Percentiles rank a stretch among this genome's conserved stretches.
These are phyloP conservation scores for Ennomos erosarius DNA, from an alignment of 2,888 invertebrate genomes.

Conservation along the genomic window DNA sequence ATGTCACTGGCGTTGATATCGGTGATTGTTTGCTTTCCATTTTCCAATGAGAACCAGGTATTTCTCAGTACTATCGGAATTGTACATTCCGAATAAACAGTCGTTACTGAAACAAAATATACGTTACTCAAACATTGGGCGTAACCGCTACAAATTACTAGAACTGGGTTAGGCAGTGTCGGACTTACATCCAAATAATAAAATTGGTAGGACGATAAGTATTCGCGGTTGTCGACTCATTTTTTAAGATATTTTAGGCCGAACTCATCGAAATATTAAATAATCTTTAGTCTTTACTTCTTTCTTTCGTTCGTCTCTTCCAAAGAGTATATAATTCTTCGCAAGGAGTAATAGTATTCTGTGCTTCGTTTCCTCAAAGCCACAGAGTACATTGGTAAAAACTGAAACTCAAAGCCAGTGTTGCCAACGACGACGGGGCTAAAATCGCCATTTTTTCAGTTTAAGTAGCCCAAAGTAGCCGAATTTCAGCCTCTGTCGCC, in stretches of 20 bases:
- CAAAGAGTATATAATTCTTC: no score
- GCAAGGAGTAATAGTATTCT: no score
- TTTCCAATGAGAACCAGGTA: conserved; percentile 97
- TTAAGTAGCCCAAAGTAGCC: no score
- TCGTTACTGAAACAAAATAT: conserved; percentile 54
- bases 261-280: conserved; percentile 37
- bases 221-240: conserved; percentile 48
- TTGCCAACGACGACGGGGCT: no score
- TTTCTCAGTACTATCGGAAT: conserved; percentile 93
- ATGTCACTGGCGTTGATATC: conserved; percentile 93
- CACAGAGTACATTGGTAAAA: no score
- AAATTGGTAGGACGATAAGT: conserved; percentile 41
- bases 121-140: conserved; percentile 56
- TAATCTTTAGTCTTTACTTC: no score
- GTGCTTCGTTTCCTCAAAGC: no score
- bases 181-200: conserved; percentile 52
- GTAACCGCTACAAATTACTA: conserved; percentile 54
- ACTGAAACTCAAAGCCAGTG: no score
- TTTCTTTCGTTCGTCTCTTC: no score
- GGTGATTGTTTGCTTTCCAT: conserved; percentile 92
- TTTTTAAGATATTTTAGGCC: conserved; percentile 31
- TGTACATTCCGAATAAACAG: conserved; percentile 83
- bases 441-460: no score
- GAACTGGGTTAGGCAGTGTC: conserved; percentile 25
- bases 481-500: no score